Base-by-base conservation (phyloP, 2,888 invertebrate species). In the Drosophila dives region DNA sequence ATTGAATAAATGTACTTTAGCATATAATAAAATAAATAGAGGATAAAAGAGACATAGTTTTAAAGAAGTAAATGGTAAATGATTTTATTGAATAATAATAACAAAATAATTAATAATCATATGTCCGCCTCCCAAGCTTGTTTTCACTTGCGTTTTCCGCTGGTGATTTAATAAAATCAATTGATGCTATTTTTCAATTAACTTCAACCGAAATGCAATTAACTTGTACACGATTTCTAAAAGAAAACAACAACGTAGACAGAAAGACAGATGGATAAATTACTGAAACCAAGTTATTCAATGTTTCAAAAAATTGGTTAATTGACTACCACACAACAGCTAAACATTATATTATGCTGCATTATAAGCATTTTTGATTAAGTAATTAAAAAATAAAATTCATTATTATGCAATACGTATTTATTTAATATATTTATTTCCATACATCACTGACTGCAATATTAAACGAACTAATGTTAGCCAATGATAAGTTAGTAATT, bases 191-290 rank as follows among this genome's bases (percentile, higher is more conserved):
- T 81, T 63, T 72, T 79, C 88, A 85, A 83, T 83, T 86, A 85
- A 82, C 67, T 65, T 34, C n/a, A 71, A 64, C 72, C 67, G 60
- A 70, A 69, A 75, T 67, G 88, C 86, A 88, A 88, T 83, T 83
- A 88, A 85, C 72, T 85, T 85, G 82, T 73, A 88, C 83, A 83
- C 83, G 83, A 83, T 83, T 83, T 83, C 89, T 88, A 85, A 83
- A 85, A 82, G 75, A 83, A 82, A 83, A 83, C 75, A 83, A 62
- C 54, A 75, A 55, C 12, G 40, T 40, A 38, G 48, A 26, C 60
- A 58, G 29, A 38, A 33, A 20, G 67, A 26, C 36, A 8, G 62
- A 33, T 53, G 34, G 36, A 40, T n/a, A 63, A 64, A 61, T 72
- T 78, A 61, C 68, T 72, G 56, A 89, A 77, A 86, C 89, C 83